These are phyloP conservation scores for Ictalurus furcatus DNA, from an alignment of 2,113 vertebrate species.

Conservation along the genomic window DNA sequence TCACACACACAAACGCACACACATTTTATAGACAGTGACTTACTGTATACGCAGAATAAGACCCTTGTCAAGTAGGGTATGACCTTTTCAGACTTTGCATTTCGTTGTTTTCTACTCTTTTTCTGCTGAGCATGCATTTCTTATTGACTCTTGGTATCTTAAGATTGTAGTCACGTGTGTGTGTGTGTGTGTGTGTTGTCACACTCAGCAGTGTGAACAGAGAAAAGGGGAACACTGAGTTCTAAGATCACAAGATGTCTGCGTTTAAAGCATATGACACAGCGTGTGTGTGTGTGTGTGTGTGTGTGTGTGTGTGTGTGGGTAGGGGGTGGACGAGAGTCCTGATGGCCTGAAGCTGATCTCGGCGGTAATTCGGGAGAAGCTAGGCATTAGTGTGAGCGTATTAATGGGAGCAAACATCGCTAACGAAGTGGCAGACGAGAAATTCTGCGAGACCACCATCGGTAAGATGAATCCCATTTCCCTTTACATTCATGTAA, in stretches of 20 bases:
- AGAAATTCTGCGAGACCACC: slow-evolving; percentile 97
- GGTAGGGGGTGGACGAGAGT: slow-evolving; percentile 90
- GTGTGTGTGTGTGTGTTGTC: slow-evolving; percentile 4
- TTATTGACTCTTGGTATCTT: not conserved
- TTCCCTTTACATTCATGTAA: not conserved
- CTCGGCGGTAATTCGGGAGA: slow-evolving; percentile 92
- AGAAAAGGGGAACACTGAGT: slow-evolving; percentile 4
- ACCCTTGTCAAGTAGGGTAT: not conserved
- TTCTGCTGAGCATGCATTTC: not conserved
- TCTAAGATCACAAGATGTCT: slow-evolving; percentile 27
- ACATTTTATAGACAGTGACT: not conserved
- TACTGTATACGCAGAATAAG: not conserved
- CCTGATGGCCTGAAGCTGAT: slow-evolving; percentile 92
- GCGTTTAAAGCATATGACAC: slow-evolving; percentile 12
- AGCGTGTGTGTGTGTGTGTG: slow-evolving; percentile 22
- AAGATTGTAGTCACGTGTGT: not conserved
- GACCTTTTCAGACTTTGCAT: not conserved
- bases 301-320: slow-evolving; percentile 31
- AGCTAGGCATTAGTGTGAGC: slow-evolving; percentile 84
- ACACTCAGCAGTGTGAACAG: slow-evolving; percentile 16
- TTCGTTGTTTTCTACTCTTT: not conserved
- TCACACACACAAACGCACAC: not conserved
- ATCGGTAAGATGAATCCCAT: slow-evolving; percentile 78
- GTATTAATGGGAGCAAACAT: slow-evolving; percentile 98
- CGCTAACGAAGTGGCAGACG: slow-evolving; percentile 92